phyloP scores from a whole-genome alignment of 2,888 invertebrate species.

The Parnassius orleans region DNA sequence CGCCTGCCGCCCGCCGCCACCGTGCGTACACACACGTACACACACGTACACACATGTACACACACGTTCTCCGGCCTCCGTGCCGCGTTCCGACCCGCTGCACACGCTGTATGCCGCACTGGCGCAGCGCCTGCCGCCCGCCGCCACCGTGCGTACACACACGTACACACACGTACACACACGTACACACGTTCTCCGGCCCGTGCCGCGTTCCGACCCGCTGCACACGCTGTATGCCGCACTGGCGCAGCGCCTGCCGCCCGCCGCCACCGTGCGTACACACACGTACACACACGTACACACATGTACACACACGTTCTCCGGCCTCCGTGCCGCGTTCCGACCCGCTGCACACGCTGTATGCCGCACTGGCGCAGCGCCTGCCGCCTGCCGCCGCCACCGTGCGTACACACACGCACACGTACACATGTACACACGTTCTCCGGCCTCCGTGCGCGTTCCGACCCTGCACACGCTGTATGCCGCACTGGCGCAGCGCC shows the following conservation, averaged over 20 bases:
- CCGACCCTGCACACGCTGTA: conserved; percentile 98
- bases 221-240: conserved; percentile 93
- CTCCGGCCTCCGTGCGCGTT: conserved; percentile 85
- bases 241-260: conserved; percentile 91
- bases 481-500: conserved; percentile 92
- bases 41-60: not conserved
- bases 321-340: conserved; percentile 86
- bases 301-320: not conserved
- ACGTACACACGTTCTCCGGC: conserved; percentile 74
- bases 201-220: conserved; percentile 91
- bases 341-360: conserved; percentile 96
- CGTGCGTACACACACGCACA: conserved; percentile 34
- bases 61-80: conserved; percentile 82
- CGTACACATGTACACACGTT: not conserved
- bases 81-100: conserved; percentile 91
- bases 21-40: conserved; percentile 34
- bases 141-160: conserved; percentile 44
- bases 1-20: conserved; percentile 83
- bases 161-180: not conserved
- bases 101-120: conserved; percentile 96
- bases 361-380: conserved; percentile 92
- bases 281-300: not conserved
- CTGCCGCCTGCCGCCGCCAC: conserved; percentile 82
- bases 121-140: conserved; percentile 88
- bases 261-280: conserved; percentile 44